Percentiles rank a stretch among this genome's conserved stretches.
phyloP scores from a whole-genome alignment of 2,797 vertebrate species.

The Acanthornis magna region DNA sequence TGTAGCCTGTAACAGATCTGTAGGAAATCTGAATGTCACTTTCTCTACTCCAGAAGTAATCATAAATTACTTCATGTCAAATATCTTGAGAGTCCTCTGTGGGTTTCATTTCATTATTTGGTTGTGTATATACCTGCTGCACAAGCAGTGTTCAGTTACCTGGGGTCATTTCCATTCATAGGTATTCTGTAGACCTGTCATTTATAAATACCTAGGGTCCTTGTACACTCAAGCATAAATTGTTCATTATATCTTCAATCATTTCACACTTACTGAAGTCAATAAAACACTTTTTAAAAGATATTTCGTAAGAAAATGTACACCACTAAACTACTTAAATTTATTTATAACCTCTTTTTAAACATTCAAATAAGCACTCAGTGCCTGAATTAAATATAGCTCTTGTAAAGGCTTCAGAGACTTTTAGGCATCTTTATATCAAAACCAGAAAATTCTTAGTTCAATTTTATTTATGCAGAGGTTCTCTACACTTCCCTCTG shows the following conservation, averaged over 20 bases:
- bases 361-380: conserved; percentile 28
- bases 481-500: conserved; percentile 8
- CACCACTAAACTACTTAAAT: conserved; percentile 12
- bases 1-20: neutral
- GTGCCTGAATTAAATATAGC: conserved; percentile 29
- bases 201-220: conserved; percentile 60
- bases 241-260: conserved; percentile 66
- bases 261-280: conserved; percentile 56
- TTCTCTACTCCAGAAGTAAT: conserved; percentile 47
- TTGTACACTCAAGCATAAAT: conserved; percentile 61
- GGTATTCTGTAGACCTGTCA: conserved; percentile 58
- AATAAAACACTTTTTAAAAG: conserved; percentile 29
- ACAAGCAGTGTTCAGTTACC: conserved; percentile 54
- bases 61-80: conserved; percentile 52
- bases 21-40: conserved; percentile 50
- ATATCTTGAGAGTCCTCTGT: conserved; percentile 43
- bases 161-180: conserved; percentile 71
- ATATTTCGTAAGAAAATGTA: conserved; percentile 40
- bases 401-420: conserved; percentile 22
- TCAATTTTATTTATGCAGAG: conserved; percentile 14
- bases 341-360: conserved; percentile 46
- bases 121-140: conserved; percentile 32
- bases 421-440: conserved; percentile 9
- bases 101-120: conserved; percentile 65
- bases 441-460: conserved; percentile 50